These are phyloP conservation scores for Drosophila triauraria DNA, from an alignment of 1,140 invertebrate species.

Conservation along the genomic window DNA sequence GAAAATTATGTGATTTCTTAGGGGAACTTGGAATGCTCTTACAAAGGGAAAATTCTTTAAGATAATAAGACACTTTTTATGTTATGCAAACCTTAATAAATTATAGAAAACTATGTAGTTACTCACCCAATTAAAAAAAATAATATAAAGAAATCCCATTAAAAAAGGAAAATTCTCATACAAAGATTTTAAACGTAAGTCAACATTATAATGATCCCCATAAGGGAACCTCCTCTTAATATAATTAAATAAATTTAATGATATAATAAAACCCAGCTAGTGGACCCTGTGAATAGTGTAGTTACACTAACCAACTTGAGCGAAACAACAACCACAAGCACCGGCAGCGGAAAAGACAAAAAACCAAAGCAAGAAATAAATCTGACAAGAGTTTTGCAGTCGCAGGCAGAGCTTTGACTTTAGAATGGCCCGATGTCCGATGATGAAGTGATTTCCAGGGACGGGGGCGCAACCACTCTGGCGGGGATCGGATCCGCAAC, in stretches of 20 bases:
- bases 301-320: conserved; percentile 37
- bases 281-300: not conserved
- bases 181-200: too few relatives aligned
- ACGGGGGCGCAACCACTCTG: conserved; percentile 5
- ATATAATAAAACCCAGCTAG: too few relatives aligned
- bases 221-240: not conserved
- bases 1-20: not conserved
- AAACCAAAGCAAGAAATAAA: conserved; percentile 62
- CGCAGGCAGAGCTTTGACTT: conserved; percentile 70
- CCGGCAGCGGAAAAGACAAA: conserved; percentile 35
- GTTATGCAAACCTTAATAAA: not conserved
- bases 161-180: too few relatives aligned
- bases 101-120: not conserved
- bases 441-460: conserved; percentile 79
- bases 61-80: not conserved
- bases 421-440: conserved; percentile 66
- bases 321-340: conserved; percentile 25
- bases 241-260: too few relatives aligned
- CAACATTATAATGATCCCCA: not conserved
- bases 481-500: conserved; percentile 22
- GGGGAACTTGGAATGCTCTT: conserved; percentile 17
- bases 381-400: conserved; percentile 76
- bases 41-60: not conserved
- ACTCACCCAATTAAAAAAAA: too few relatives aligned
- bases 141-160: too few relatives aligned